Evolutionary conservation across 2,797 vertebrate species (phyloP).

Genomic region (Hafferia zeledoni): DNA sequence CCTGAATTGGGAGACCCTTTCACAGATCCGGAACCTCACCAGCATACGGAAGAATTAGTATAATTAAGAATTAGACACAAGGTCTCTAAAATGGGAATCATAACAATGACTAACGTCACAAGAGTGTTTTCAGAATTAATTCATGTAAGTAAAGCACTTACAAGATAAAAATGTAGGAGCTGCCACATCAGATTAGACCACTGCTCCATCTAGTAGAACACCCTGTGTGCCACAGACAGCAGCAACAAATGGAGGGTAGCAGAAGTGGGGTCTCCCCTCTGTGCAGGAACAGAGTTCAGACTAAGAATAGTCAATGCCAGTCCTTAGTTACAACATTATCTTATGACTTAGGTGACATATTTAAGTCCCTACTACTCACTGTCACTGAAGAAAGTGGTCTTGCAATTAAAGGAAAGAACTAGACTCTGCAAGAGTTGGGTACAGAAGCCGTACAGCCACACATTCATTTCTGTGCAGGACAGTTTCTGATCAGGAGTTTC

Average conservation of each 20-base stretch:
- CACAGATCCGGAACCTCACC: conserved; percentile 4
- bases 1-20: conserved; percentile 53
- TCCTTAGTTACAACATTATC: neutral
- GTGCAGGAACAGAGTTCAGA: neutral
- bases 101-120: conserved; percentile 64
- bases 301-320: neutral
- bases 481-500: neutral
- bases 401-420: neutral
- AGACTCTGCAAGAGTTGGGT: neutral
- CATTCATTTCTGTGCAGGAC: neutral
- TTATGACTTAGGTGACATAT: neutral
- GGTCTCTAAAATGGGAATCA: conserved; percentile 67
- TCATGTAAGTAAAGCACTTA: conserved; percentile 53
- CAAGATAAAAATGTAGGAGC: conserved; percentile 51
- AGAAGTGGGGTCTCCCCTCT: neutral
- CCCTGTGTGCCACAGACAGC: neutral
- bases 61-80: conserved; percentile 67
- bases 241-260: neutral
- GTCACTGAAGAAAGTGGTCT: neutral
- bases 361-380: neutral
- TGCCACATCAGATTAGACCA: conserved; percentile 46
- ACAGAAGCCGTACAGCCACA: fast-evolving
- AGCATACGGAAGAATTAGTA: conserved; percentile 46
- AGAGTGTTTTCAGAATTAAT: conserved; percentile 65
- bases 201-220: neutral